These are phyloP conservation scores for Alloplasta piceator DNA, from an alignment of 2,888 invertebrate genomes.

Conservation along the genomic window DNA sequence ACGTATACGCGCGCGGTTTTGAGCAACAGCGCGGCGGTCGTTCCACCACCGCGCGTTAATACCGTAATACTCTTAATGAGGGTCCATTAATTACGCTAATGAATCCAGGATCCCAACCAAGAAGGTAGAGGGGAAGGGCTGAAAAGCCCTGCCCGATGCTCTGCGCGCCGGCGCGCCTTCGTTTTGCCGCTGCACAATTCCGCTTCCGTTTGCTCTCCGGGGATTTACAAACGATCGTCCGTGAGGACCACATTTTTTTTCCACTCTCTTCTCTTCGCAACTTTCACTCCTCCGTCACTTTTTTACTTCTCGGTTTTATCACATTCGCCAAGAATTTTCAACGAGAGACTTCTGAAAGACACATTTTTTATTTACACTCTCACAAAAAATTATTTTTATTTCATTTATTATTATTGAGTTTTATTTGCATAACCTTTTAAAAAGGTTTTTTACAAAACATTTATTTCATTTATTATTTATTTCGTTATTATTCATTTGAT, in stretches of 20 bases:
- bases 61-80: constrained; percentile 77
- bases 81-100: constrained; percentile 78
- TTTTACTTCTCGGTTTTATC: constrained; percentile 45
- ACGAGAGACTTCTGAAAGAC: too few relatives aligned
- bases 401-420: too few relatives aligned
- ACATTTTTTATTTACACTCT: too few relatives aligned
- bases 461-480: background rate
- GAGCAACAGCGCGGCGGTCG: background rate
- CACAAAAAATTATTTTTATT: too few relatives aligned
- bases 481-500: background rate
- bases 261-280: constrained; percentile 16
- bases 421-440: too few relatives aligned
- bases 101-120: constrained; percentile 75
- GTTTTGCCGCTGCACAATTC: constrained; percentile 3
- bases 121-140: constrained; percentile 46
- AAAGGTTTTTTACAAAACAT: background rate
- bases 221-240: background rate
- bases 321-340: background rate
- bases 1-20: constrained; percentile 1
- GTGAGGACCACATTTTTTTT: background rate
- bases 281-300: constrained; percentile 1
- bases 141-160: constrained; percentile 39
- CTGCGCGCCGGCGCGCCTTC: too few relatives aligned
- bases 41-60: constrained; percentile 43
- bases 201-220: constrained; percentile 18